Evolutionary conservation across 1,140 invertebrate genomes (phyloP).

Genomic region (Drosophila littoralis): DNA sequence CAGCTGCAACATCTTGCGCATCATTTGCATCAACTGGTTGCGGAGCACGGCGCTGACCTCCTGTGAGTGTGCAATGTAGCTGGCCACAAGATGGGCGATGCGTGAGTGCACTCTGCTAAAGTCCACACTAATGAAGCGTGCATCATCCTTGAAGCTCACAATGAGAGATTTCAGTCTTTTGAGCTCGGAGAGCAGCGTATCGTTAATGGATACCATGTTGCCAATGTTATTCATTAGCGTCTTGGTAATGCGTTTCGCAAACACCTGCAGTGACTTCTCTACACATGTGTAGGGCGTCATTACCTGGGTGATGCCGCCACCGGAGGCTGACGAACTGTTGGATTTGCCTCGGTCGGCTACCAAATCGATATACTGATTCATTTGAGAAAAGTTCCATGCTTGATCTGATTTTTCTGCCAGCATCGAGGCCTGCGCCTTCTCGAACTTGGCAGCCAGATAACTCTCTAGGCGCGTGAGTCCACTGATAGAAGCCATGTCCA

Average conservation of each 20-base stretch:
- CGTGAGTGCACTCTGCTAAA: conserved; percentile 88
- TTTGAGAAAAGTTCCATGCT: conserved; percentile 27
- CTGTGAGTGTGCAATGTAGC: conserved; percentile 80
- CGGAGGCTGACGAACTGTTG: neutral
- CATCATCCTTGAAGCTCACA: conserved; percentile 88
- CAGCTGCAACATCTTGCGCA: conserved; percentile 43
- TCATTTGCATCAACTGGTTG: conserved; percentile 58
- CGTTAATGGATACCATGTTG: conserved; percentile 78
- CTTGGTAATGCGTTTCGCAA: conserved; percentile 87
- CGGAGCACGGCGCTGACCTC: conserved; percentile 47
- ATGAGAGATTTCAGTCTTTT: conserved; percentile 88
- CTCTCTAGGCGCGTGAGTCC: conserved; percentile 91
- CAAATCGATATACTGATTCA: conserved; percentile 50
- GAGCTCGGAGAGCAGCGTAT: conserved; percentile 86
- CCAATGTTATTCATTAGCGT: conserved; percentile 82
- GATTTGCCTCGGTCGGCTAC: conserved; percentile 26
- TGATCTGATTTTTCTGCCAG: conserved; percentile 28
- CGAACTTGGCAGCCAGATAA: conserved; percentile 87
- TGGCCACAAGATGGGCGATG: conserved; percentile 87
- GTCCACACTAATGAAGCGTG: conserved; percentile 86
- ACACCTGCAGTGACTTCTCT: conserved; percentile 88
- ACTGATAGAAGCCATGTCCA: conserved; percentile 89
- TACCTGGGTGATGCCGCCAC: conserved; percentile 38
- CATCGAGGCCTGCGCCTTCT: conserved; percentile 18
- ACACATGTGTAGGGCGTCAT: conserved; percentile 86